Evolutionary conservation across 2,888 invertebrate species (phyloP), one percentile per base, ranked within the genome.

Genomic region (Heliconius sara): DNA sequence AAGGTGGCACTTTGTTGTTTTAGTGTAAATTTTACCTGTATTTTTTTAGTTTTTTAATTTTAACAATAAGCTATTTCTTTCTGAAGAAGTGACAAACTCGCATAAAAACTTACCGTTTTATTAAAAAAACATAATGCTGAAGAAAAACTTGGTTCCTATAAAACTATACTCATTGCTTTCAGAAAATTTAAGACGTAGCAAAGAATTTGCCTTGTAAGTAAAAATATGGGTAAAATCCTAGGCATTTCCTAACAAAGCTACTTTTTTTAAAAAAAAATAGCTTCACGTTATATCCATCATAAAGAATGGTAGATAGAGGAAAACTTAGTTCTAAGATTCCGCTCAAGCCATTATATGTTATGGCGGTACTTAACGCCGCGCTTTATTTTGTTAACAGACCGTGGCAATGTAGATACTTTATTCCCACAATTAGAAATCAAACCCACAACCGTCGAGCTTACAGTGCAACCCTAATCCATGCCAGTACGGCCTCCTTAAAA

Each of bases 1-100:
- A 75, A 75, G 47, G 63, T 25, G 5, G 22, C 43, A 39, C 25
- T 75, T 65, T 39, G 16, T 75, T 75, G 63, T 75, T 75, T 65
- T 65, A 27, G 47, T 75, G 43, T 2, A 22, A 22, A 27, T 43
- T 75, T 75, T 65, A n/a, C 1, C 43, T 39, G 34, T 60, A 34
- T 13, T 7, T 65, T 63, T 13, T 16, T 0, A 27, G 0, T 5
- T 65, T 65, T 65, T 65, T 65, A 6, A 6, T 52, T 39, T 39
- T 39, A 39, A 52, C 19, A 52, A 52, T 19, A 19, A 19, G 2
- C 52, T 52, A 7, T 52, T 47, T 22, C 2, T 52, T 52, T 52
- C 0, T 52, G 7, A 52, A 19, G 5, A 52, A 52, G 3, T 52
- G 2, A 52, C 52, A 52, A 19, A 3, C 2, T 52, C 2, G 22